Percentiles rank a stretch among this genome's conserved stretches.
These are phyloP conservation scores for Noctua fimbriata DNA, from an alignment of 2,888 invertebrate genomes.

Conservation along the genomic window DNA sequence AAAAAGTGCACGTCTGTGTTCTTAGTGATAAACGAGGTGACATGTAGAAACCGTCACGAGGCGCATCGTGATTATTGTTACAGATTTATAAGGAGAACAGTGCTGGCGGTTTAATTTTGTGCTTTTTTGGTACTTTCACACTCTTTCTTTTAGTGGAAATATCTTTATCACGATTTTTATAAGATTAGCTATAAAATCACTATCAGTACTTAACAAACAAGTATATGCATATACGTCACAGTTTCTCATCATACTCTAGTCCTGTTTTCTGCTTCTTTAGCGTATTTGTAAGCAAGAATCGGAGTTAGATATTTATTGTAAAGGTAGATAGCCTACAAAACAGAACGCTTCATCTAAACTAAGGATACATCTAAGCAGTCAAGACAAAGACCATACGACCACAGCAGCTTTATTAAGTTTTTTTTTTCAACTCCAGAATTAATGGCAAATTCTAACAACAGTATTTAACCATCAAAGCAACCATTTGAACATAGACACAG, in stretches of 20 bases:
- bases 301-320: not conserved
- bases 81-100: slow-evolving; percentile 50
- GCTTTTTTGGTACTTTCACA: slow-evolving; percentile 17
- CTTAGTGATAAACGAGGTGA: slow-evolving; percentile 83
- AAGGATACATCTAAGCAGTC: not conserved
- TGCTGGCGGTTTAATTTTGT: not conserved
- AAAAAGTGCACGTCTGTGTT: slow-evolving; percentile 77
- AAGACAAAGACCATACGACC: not conserved
- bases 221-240: too few relatives aligned
- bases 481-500: slow-evolving; percentile 30
- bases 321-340: not conserved
- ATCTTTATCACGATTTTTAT: not conserved
- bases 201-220: not conserved
- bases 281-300: not conserved
- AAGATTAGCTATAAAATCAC: not conserved
- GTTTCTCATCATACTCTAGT: not conserved
- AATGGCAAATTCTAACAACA: slow-evolving; percentile 28
- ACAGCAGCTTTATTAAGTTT: not conserved
- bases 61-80: slow-evolving; percentile 66
- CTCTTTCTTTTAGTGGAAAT: not conserved
- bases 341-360: not conserved
- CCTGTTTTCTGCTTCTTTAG: not conserved
- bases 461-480: slow-evolving; percentile 48
- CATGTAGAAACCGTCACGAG: slow-evolving; percentile 70
- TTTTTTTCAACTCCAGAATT: slow-evolving; percentile 38